Evolutionary conservation across 1,140 invertebrate genomes (phyloP).

Genomic region (Drosophila dunni): DNA sequence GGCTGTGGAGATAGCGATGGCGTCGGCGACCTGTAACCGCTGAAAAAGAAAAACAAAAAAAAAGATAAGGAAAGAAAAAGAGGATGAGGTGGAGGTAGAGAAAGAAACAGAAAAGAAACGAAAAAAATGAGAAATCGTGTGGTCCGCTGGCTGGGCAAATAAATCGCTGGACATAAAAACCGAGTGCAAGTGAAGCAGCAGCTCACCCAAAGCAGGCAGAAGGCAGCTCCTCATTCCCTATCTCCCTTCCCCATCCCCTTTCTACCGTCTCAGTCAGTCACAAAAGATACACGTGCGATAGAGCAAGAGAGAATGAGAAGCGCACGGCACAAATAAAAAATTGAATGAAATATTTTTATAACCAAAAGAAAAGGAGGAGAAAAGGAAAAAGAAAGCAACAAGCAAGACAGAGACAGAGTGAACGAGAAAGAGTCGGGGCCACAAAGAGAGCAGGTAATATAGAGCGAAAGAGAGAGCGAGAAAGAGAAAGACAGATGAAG

Average conservation of each 20-base stretch:
- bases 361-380: conserved; percentile 50
- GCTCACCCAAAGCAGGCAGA: conserved; percentile 18
- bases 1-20: conserved; percentile 27
- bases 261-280: background rate
- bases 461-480: conserved; percentile 15
- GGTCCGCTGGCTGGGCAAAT: conserved; percentile 69
- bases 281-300: conserved; percentile 37
- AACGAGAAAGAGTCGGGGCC: conserved; percentile 3
- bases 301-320: conserved; percentile 37
- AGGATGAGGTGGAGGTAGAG: conserved; percentile 25
- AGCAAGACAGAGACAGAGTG: conserved; percentile 8
- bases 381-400: conserved; percentile 29
- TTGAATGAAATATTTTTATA: conserved; percentile 83
- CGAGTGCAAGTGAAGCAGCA: conserved; percentile 57
- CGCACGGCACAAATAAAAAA: conserved; percentile 71
- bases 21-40: conserved; percentile 68
- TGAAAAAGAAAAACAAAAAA: conserved; percentile 44
- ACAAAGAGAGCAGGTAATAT: background rate
- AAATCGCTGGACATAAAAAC: conserved; percentile 76
- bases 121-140: conserved; percentile 76
- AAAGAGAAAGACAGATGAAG: conserved; percentile 31
- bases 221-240: background rate
- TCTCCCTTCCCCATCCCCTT: background rate
- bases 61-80: conserved; percentile 66
- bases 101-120: conserved; percentile 54